A percentile compares a stretch with the other conserved stretches of the same genome.
Evolutionary conservation across 1,140 invertebrate genomes (phyloP).

Genomic region (Papilio xuthus): DNA sequence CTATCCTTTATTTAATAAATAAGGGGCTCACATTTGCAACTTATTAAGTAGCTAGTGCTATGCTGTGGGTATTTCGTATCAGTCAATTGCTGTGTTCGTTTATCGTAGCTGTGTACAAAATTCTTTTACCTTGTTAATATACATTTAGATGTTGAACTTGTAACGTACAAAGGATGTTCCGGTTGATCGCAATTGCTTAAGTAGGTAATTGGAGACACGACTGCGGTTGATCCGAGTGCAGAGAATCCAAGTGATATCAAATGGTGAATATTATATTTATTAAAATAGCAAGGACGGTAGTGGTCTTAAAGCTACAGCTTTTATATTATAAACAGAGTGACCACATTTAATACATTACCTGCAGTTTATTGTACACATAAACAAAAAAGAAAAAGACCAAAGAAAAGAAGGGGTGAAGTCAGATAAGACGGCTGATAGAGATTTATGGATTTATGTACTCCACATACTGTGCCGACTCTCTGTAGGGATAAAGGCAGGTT

Average conservation of each 20-base stretch:
- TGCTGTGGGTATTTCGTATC: no score
- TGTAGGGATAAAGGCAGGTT: no score
- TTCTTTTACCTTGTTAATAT: neutral
- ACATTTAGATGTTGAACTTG: conserved; percentile 25
- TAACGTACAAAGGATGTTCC: conserved; percentile 23
- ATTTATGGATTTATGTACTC: no score
- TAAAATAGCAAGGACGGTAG: neutral
- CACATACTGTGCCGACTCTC: no score
- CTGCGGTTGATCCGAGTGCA: neutral
- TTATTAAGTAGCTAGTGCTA: no score
- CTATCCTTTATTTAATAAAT: no score
- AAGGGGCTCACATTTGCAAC: no score
- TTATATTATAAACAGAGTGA: no score
- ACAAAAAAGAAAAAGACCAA: no score
- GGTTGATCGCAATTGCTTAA: conserved; percentile 33
- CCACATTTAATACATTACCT: neutral
- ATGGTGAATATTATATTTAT: conserved; percentile 7
- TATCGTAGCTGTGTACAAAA: neutral
- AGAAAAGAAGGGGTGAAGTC: no score
- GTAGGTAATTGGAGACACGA: conserved; percentile 33
- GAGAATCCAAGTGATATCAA: conserved; percentile 30
- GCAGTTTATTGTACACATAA: no score
- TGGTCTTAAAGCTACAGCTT: neutral
- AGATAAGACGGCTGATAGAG: no score
- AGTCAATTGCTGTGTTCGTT: neutral